Evolutionary conservation across 2,113 vertebrate species (phyloP), one percentile per base, ranked within the genome.

Genomic region (Phrynosoma blainvillii): DNA sequence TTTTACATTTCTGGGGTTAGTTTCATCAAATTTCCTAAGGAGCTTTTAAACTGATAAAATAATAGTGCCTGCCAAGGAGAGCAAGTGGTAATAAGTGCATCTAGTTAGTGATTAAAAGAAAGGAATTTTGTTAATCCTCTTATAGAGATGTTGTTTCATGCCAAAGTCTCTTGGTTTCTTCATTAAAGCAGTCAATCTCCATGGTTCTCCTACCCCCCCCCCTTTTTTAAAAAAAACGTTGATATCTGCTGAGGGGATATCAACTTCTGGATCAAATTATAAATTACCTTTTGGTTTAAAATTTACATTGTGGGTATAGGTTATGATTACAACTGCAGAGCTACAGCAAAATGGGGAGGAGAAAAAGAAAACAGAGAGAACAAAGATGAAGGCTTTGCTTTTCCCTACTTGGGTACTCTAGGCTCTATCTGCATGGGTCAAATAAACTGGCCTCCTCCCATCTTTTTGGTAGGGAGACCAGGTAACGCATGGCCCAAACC

Each of bases 81-180:
- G 84, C 93, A 92, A 91, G 90, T 85, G 66, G 92, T 89, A 93
- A 77, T 85, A 93, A 95, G 92, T 90, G 81, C 87, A 95, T 92
- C 90, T 91, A 93, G 56, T 56, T 85, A 89, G 90, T 90, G 93
- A 89, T 92, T 94, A 94, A 92, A 94, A 93, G 92, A 94, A 91
- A 81, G 92, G 94, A 95, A 92, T 95, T 95, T 94, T 94, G 91
- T 83, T 96, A 95, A 95, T 96, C 94, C 93, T 95, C 94, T 95
- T 96, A 94, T 79, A 91, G 92, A 93, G 92, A 93, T 94, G 94
- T 75, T 94, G 91, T 73, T 95, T 96, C 93, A 88, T 93, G 92
- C 94, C 91, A 92, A 94, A 94, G 87, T 93, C 82, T 13, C 27
- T 89, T 78, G n/a, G 23, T 84, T 93, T 93, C 91, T 90, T 80